phyloP scores from a whole-genome alignment of 2,797 vertebrate species.

The Leptoclinus maculatus region DNA sequence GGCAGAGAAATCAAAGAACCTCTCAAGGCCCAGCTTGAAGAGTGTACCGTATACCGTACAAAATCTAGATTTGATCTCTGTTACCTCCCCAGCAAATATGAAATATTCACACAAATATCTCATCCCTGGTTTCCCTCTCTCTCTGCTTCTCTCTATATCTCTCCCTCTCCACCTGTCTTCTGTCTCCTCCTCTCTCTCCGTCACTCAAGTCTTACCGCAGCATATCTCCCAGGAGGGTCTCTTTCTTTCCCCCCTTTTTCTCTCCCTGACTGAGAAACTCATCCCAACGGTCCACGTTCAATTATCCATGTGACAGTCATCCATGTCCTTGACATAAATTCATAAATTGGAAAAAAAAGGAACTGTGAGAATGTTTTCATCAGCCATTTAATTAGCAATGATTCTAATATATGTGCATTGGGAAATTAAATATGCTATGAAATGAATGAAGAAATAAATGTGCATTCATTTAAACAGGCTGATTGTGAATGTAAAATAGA shows the following conservation, averaged over 20 bases:
- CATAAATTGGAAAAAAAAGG: conserved; percentile 27
- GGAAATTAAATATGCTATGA: neutral
- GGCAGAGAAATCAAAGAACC: conserved; percentile 34
- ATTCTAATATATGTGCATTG: neutral
- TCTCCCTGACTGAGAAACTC: conserved; percentile 30
- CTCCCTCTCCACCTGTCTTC: conserved; percentile 54
- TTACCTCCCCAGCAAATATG: conserved; percentile 5
- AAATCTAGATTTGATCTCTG: conserved; percentile 17
- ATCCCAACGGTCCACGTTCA: conserved; percentile 23
- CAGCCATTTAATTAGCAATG: conserved; percentile 8
- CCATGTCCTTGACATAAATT: conserved; percentile 43
- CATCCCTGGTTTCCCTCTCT: neutral
- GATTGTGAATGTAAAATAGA: neutral
- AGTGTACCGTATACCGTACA: neutral
- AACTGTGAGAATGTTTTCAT: conserved; percentile 25
- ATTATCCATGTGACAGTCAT: conserved; percentile 23
- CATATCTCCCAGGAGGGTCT: conserved; percentile 52
- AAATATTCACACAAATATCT: conserved; percentile 26
- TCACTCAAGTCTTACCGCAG: conserved; percentile 31
- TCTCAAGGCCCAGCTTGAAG: conserved; percentile 9
- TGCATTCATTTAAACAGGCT: neutral
- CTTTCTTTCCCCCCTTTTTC: conserved; percentile 23
- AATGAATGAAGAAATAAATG: neutral
- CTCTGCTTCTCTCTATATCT: conserved; percentile 21
- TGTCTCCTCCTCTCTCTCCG: conserved; percentile 54